phyloP scores from a whole-genome alignment of 2,888 invertebrate species.

The Schizaphis graminum region DNA sequence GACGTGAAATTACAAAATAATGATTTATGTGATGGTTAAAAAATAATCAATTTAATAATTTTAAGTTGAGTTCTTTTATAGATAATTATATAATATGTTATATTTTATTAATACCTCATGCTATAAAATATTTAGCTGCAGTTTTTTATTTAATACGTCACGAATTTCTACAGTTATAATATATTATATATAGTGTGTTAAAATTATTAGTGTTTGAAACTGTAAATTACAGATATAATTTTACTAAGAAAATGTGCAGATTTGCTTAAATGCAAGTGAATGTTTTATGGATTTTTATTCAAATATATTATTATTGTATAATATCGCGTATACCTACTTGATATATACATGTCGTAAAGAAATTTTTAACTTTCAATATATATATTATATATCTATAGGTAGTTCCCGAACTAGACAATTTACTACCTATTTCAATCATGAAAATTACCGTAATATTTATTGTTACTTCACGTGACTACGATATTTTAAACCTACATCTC shows the following conservation, averaged over 20 bases:
- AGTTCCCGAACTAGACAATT: conserved; percentile 23
- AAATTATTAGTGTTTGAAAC: neutral
- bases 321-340: neutral
- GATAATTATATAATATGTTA: neutral
- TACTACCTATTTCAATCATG: neutral
- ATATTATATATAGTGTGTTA: neutral
- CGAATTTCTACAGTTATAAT: neutral
- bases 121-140: neutral
- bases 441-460: conserved; percentile 42
- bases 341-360: neutral
- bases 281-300: neutral
- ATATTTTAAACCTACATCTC: neutral
- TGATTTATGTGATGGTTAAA: neutral
- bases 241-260: neutral
- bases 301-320: neutral
- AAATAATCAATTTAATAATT: neutral
- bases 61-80: neutral
- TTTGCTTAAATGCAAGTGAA: neutral
- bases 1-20: neutral
- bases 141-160: neutral
- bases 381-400: conserved; percentile 14
- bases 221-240: neutral
- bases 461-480: conserved; percentile 24
- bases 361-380: neutral
- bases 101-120: neutral